Evolutionary conservation across 2,797 vertebrate genomes (phyloP).

Genomic region (Nyctibius grandis): DNA sequence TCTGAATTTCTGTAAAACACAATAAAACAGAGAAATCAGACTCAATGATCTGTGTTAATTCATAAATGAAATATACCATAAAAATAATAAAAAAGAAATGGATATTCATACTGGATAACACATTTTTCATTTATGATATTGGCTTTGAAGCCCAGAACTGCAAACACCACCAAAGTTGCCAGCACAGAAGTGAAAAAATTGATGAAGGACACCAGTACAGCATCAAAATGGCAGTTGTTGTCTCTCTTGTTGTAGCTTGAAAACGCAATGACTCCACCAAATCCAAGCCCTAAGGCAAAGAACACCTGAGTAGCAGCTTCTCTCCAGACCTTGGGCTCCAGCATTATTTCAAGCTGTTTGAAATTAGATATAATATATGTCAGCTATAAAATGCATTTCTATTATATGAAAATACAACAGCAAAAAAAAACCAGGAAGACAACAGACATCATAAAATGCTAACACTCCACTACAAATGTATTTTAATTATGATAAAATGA

Average conservation of each 20-base stretch:
- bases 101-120: constrained; percentile 77
- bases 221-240: constrained; percentile 99
- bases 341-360: constrained; percentile 93
- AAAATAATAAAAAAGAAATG: constrained; percentile 13
- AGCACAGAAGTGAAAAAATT: constrained; percentile 98
- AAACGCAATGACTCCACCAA: constrained; percentile 97
- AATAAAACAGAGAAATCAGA: constrained; percentile 22
- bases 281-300: constrained; percentile 95
- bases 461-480: not conserved
- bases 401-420: constrained; percentile 30
- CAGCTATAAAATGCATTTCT: constrained; percentile 65
- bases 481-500: not conserved
- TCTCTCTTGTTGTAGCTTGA: constrained; percentile 99
- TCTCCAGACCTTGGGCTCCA: constrained; percentile 94
- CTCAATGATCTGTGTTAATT: not conserved
- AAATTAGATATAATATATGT: constrained; percentile 71
- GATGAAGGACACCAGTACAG: constrained; percentile 94
- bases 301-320: constrained; percentile 98
- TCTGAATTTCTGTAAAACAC: constrained; percentile 84
- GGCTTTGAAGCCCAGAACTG: constrained; percentile 97
- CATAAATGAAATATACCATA: constrained; percentile 3
- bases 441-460: not conserved
- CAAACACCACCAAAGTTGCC: constrained; percentile 97
- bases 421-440: constrained; percentile 12
- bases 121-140: constrained; percentile 92